These are phyloP conservation scores for Lasioglossum morio DNA, from an alignment of 2,888 invertebrate genomes.

Conservation along the genomic window DNA sequence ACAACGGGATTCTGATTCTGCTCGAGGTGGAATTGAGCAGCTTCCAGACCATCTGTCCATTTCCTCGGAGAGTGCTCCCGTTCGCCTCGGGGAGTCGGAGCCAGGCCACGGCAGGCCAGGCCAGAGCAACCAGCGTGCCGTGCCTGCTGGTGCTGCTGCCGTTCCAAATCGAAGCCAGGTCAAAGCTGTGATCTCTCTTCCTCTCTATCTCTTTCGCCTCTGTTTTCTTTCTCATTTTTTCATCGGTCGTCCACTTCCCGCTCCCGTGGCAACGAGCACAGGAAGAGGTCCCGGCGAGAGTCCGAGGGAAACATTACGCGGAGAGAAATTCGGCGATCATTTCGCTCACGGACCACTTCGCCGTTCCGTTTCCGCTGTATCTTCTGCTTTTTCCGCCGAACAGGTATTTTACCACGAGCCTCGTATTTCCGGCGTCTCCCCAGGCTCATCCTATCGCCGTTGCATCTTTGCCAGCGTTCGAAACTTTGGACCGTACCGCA, in stretches of 20 bases:
- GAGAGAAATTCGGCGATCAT: constrained; percentile 64
- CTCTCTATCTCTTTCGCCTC: neutral
- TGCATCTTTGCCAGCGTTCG: constrained; percentile 9
- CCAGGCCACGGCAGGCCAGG: constrained; percentile 10
- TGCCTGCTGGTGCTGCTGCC: constrained; percentile 41
- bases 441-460: neutral
- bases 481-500: neutral
- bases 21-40: constrained; percentile 67
- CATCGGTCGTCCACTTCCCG: neutral
- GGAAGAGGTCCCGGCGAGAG: neutral
- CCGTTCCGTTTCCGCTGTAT: constrained; percentile 30
- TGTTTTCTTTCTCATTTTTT: neutral
- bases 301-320: constrained; percentile 27
- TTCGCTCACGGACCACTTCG: constrained; percentile 48
- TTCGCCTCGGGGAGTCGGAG: constrained; percentile 71
- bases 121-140: constrained; percentile 23
- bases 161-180: constrained; percentile 67
- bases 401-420: constrained; percentile 35
- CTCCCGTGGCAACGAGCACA: constrained; percentile 5
- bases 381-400: constrained; percentile 30
- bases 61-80: constrained; percentile 74
- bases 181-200: constrained; percentile 35
- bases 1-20: constrained; percentile 69
- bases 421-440: constrained; percentile 28
- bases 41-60: constrained; percentile 75